These are phyloP conservation scores for Heliconius nattereri DNA, from an alignment of 1,140 invertebrate genomes.

Conservation along the genomic window DNA sequence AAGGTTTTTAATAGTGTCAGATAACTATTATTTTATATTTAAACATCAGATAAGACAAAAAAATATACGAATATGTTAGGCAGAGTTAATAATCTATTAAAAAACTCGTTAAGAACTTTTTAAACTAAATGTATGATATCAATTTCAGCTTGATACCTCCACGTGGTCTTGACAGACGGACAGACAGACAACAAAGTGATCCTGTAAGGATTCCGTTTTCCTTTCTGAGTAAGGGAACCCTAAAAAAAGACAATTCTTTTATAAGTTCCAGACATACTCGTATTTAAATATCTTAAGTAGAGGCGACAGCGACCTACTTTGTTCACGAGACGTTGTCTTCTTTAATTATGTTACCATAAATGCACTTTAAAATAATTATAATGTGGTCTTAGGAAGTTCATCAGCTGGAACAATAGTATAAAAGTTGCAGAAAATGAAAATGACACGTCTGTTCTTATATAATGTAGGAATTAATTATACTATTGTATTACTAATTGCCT, in stretches of 20 bases:
- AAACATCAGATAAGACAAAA: too few species aligned
- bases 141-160: too few species aligned
- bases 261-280: neutral
- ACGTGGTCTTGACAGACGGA: too few species aligned
- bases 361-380: conserved; percentile 7
- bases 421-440: neutral
- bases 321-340: neutral
- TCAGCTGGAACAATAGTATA: neutral
- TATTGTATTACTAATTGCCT: neutral
- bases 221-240: neutral
- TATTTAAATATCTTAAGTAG: conserved; percentile 1
- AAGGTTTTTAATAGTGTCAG: neutral
- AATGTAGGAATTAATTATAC: neutral
- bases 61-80: too few species aligned
- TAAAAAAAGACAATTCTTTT: neutral
- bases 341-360: conserved; percentile 2
- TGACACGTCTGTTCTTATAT: neutral
- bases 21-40: neutral
- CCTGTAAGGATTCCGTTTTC: too few species aligned
- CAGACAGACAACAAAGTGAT: too few species aligned
- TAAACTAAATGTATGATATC: too few species aligned
- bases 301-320: neutral
- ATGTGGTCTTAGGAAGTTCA: neutral
- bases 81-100: too few species aligned
- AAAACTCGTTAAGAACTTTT: too few species aligned